A percentile compares a stretch with the other conserved stretches of the same genome.
phyloP scores from a whole-genome alignment of 1,140 invertebrate genomes.

The Lutraria rhynchaena region DNA sequence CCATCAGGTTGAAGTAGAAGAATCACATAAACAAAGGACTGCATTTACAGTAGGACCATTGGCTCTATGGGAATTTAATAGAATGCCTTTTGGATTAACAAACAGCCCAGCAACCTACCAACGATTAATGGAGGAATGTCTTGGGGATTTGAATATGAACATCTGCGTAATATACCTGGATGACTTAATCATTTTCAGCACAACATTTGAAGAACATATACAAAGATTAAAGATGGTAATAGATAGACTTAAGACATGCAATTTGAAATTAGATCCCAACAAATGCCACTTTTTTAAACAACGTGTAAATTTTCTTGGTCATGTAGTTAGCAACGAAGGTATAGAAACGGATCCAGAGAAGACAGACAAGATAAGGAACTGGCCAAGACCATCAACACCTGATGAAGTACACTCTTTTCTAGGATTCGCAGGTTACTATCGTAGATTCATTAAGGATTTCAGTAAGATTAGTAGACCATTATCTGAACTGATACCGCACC shows the following conservation, averaged over 20 bases:
- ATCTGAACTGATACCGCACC: conserved; percentile 41
- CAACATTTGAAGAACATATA: conserved; percentile 59
- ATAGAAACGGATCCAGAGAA: conserved; percentile 71
- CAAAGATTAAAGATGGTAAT: conserved; percentile 39
- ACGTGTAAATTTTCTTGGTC: conserved; percentile 66
- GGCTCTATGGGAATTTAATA: conserved; percentile 57
- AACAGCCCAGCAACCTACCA: conserved; percentile 63
- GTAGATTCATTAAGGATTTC: conserved; percentile 77
- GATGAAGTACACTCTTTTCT: conserved; percentile 79
- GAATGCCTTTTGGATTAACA: conserved; percentile 47
- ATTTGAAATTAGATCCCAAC: conserved; percentile 46
- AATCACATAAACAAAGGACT: conserved; percentile 32
- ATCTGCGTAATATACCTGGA: conserved; percentile 57
- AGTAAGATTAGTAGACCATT: conserved; percentile 63
- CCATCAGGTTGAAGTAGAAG: too few relatives aligned
- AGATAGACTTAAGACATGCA: conserved; percentile 6
- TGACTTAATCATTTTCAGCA: conserved; percentile 52
- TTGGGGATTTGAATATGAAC: conserved; percentile 54
- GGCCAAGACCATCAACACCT: conserved; percentile 69
- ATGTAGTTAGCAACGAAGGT: conserved; percentile 60
- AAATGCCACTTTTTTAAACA: conserved; percentile 78
- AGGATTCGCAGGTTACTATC: conserved; percentile 81
- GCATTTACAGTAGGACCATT: conserved; percentile 59
- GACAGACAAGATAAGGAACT: conserved; percentile 66
- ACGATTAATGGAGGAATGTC: conserved; percentile 53